Conservation (phyloP, 1,140 invertebrate genomes). For the Eulimnadia texana region DNA sequence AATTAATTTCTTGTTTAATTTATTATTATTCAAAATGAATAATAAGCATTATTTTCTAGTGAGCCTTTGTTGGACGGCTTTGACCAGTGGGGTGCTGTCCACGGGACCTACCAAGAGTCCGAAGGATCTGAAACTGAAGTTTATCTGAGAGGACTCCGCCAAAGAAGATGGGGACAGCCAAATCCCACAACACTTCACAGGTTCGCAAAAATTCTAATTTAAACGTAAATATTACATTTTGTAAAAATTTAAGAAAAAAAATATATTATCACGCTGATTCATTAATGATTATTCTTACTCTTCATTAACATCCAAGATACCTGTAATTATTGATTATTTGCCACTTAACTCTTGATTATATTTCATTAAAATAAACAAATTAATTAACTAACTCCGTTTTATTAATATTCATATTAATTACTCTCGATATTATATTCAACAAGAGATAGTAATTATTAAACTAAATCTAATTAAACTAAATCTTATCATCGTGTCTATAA, state of each 20-base stretch:
- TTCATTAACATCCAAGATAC: no score
- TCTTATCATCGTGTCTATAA: no score
- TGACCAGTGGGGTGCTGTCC: constrained; percentile 36
- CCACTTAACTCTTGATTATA: constrained; percentile 29
- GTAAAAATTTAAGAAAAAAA: no score
- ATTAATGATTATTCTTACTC: no score
- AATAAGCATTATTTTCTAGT: constrained; percentile 22
- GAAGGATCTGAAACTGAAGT: constrained; percentile 27
- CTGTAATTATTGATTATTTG: constrained; percentile 29
- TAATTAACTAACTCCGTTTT: no score
- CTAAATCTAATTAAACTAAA: no score
- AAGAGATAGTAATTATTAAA: no score
- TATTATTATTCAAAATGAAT: neutral
- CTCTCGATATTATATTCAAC: no score
- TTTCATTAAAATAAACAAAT: neutral
- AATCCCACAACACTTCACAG: constrained; percentile 20
- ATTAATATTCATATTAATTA: no score
- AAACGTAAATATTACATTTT: no score
- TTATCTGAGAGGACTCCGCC: constrained; percentile 35
- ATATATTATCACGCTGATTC: no score
- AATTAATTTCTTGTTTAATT: constrained; percentile 3
- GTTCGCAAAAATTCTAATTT: no score
- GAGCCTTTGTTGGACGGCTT: constrained; percentile 26
- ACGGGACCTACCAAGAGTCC: constrained; percentile 28
- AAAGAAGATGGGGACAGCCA: constrained; percentile 31